phyloP scores from a whole-genome alignment of 1,140 invertebrate species.

The Ceratina calcarata region DNA sequence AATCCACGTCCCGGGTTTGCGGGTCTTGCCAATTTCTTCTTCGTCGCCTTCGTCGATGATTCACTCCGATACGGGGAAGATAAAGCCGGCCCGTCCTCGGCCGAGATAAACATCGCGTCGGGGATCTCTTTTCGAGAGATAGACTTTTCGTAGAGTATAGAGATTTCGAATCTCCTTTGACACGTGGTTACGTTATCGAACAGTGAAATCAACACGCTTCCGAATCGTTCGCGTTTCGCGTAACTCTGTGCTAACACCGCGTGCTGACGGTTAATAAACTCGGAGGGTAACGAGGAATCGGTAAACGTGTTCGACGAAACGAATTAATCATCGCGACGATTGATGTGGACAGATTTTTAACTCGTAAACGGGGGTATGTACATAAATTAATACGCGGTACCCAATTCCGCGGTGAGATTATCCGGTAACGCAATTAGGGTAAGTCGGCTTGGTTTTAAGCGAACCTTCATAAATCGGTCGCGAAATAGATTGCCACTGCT shows the following conservation, averaged over 20 bases:
- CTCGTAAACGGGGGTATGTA: too few species aligned
- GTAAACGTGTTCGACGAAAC: too few species aligned
- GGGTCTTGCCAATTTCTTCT: conserved; percentile 62
- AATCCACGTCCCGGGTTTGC: conserved; percentile 62
- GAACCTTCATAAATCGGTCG: conserved; percentile 46
- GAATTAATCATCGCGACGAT: too few species aligned
- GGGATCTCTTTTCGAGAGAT: background rate
- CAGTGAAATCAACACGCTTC: background rate
- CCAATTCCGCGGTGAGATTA: conserved; percentile 1
- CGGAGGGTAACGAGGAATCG: too few species aligned
- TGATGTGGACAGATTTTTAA: too few species aligned
- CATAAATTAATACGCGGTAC: too few species aligned
- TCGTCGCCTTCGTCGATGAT: conserved; percentile 18
- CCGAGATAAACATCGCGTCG: conserved; percentile 13
- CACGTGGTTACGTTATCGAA: conserved; percentile 4
- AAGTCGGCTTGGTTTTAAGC: conserved; percentile 15
- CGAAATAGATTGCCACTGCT: conserved; percentile 41
- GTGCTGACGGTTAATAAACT: too few species aligned
- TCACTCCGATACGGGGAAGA: conserved; percentile 20
- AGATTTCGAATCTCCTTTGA: conserved; percentile 1
- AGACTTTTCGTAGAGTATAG: conserved; percentile 26
- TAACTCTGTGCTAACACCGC: too few species aligned
- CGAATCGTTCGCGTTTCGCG: background rate
- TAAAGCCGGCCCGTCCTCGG: conserved; percentile 14
- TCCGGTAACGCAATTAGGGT: conserved; percentile 32